Evolutionary conservation across 2,113 vertebrate genomes (phyloP).

Genomic region (Oreotrochilus melanogaster): DNA sequence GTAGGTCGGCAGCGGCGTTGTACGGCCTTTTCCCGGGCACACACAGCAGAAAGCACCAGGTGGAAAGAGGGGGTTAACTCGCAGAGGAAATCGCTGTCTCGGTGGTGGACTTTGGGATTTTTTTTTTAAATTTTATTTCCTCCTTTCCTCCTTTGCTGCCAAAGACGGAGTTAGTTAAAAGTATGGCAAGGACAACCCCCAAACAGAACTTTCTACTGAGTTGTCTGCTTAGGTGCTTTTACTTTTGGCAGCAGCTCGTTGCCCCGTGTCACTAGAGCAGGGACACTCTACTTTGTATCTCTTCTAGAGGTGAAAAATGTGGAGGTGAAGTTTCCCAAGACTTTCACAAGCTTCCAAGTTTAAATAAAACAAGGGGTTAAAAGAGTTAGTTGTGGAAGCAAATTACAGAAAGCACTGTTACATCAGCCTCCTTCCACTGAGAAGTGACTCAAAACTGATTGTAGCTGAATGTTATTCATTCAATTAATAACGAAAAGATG

Average conservation of each 20-base stretch:
- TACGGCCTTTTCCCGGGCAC: too few species aligned
- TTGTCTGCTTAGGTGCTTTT: rapidly evolving
- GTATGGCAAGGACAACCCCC: neutral
- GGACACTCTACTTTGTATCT: rapidly evolving
- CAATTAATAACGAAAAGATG: neutral
- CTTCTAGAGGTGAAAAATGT: rapidly evolving
- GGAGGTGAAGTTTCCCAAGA: too few species aligned
- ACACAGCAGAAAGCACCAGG: rapidly evolving
- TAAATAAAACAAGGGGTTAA: neutral
- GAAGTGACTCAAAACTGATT: neutral
- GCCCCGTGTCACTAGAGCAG: rapidly evolving
- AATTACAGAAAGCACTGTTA: neutral
- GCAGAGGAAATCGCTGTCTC: too few species aligned
- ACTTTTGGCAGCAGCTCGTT: neutral
- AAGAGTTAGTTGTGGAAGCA: neutral
- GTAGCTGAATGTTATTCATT: rapidly evolving
- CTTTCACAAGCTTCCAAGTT: too few species aligned
- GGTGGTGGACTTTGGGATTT: rapidly evolving
- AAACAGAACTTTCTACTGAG: rapidly evolving
- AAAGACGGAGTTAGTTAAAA: neutral
- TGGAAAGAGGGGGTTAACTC: too few species aligned
- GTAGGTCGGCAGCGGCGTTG: rapidly evolving
- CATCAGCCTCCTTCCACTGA: neutral
- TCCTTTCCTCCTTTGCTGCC: too few species aligned
- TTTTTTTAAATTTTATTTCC: too few species aligned